A percentile compares a stretch with the other conserved stretches of the same genome.
These are phyloP conservation scores for Ptyas mucosa DNA, from an alignment of 2,113 vertebrate genomes.

Conservation along the genomic window DNA sequence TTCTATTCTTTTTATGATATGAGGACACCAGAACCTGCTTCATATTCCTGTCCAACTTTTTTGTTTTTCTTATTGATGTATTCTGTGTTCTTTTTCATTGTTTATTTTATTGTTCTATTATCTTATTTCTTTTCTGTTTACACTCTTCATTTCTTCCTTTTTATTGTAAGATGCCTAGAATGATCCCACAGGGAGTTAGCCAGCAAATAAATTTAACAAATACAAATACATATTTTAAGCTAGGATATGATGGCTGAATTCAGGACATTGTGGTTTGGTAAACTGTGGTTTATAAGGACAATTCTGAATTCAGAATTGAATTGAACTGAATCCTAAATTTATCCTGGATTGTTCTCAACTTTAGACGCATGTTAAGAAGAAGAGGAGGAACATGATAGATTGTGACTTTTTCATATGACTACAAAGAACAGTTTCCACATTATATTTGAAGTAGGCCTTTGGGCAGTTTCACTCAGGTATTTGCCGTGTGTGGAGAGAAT, in stretches of 20 bases:
- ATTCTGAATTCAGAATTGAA: not conserved
- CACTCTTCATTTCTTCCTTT: no score
- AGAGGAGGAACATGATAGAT: not conserved
- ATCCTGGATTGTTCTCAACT: not conserved
- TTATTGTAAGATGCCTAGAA: no score
- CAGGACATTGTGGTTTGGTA: not conserved
- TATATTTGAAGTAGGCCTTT: not conserved
- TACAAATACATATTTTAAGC: not conserved
- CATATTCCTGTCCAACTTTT: not conserved
- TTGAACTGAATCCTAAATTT: not conserved
- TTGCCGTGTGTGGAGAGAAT: not conserved
- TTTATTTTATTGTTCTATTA: no score
- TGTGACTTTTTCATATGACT: not conserved
- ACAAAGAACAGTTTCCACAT: not conserved
- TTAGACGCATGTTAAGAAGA: not conserved
- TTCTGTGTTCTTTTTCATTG: no score
- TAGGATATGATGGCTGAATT: not conserved
- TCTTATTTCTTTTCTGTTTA: no score
- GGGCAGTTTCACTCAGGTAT: not conserved
- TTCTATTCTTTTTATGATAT: not conserved
- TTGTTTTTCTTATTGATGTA: no score
- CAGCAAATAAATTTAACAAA: no score
- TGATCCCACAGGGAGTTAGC: no score
- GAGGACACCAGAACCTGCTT: not conserved
- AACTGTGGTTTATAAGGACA: not conserved